Evolutionary conservation across 1,140 invertebrate genomes (phyloP).

Genomic region (Drosophila erecta): DNA sequence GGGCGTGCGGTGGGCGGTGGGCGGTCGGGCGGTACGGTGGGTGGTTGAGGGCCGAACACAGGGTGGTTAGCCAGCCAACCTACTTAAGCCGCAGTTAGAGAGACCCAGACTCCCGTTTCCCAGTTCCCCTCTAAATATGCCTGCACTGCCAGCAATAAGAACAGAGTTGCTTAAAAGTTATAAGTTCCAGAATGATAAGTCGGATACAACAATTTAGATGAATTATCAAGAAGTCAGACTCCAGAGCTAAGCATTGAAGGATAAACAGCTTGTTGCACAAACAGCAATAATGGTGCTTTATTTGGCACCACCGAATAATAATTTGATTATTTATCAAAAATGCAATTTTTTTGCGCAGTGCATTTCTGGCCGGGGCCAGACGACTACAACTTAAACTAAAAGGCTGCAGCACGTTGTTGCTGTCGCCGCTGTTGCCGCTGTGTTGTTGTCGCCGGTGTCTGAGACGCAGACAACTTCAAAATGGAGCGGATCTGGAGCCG

Average conservation of each 20-base stretch:
- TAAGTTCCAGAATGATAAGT: background rate
- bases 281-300: too few species aligned
- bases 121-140: constrained; percentile 4
- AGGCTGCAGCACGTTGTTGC: constrained; percentile 63
- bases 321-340: background rate
- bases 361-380: constrained; percentile 29
- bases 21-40: constrained; percentile 18
- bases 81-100: constrained; percentile 56
- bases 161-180: background rate
- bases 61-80: constrained; percentile 52
- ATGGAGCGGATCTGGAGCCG: constrained; percentile 57
- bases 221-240: too few species aligned
- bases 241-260: too few species aligned
- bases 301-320: too few species aligned
- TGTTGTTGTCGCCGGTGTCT: constrained; percentile 68
- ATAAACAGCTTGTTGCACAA: too few species aligned
- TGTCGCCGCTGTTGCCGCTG: constrained; percentile 24
- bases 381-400: constrained; percentile 79
- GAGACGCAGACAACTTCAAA: constrained; percentile 81
- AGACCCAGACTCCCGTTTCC: constrained; percentile 28
- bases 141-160: constrained; percentile 3
- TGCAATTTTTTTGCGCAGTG: background rate
- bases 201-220: background rate
- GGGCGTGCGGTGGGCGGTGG: constrained; percentile 6
- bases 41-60: constrained; percentile 36